Conservation (phyloP, 2,888 invertebrate genomes). For the Ormyrus pomaceus region DNA sequence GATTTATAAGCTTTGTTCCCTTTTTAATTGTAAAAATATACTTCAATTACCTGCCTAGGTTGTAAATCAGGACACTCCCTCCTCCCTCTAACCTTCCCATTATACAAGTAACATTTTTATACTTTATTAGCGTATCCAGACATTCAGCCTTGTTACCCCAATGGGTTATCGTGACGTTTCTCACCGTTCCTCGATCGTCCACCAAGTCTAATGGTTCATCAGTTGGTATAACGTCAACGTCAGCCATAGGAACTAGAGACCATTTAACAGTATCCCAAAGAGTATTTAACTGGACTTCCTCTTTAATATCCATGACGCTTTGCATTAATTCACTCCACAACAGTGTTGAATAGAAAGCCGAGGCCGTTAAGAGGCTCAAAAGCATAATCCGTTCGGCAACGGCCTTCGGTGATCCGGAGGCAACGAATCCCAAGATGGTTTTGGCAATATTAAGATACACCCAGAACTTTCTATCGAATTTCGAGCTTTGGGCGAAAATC, state of each 20-base stretch:
- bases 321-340: neutral
- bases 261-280: neutral
- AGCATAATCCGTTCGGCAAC: neutral
- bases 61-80: neutral
- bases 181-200: neutral
- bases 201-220: neutral
- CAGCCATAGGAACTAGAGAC: neutral
- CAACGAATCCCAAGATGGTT: neutral
- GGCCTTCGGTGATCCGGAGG: neutral
- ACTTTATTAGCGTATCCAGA: neutral
- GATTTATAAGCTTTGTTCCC: neutral
- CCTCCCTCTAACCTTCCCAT: neutral
- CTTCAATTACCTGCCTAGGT: neutral
- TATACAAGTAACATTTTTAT: slow-evolving; percentile 15
- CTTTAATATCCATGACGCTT: neutral
- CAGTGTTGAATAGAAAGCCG: neutral
- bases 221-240: neutral
- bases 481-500: neutral
- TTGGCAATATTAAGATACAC: neutral
- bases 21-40: neutral
- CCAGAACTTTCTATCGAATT: slow-evolving; percentile 6
- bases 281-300: neutral
- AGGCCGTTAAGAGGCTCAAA: neutral
- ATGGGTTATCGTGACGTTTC: neutral
- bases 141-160: neutral